Evolutionary conservation across 2,888 invertebrate species (phyloP), one percentile per base, ranked within the genome.

Genomic region (Prenolepis imparis): DNA sequence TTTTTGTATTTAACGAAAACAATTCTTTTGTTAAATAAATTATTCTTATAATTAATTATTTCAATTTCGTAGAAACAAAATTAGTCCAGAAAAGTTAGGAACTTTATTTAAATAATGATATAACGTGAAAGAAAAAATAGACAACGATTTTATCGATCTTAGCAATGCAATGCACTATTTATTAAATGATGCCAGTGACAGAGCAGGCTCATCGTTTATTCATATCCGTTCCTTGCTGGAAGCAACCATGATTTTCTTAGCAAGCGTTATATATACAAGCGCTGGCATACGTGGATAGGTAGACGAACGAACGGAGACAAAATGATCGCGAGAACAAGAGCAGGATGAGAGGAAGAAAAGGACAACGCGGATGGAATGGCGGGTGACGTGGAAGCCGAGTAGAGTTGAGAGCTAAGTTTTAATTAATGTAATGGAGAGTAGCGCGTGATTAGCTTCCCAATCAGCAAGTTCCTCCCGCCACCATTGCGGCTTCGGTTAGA

Each of bases 391-490:
- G 77, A 73, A 84, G 82, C 86, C 85, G 83, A 90, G 87, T 84
- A 84, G 87, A 90, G 90, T 91, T 90, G 89, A 89, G 91, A 92
- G 92, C 91, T 90, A 92, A 93, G 92, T 93, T 93, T 93, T 93
- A 93, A 93, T 93, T 93, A 93, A 92, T 93, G 93, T 93, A 93
- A 93, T 93, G 92, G 92, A 93, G 92, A 92, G 92, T 90, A 89
- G 91, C 88, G 90, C 93, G 91, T 93, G 93, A 93, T 93, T 93
- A 93, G 93, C 92, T 89, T 91, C 87, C 91, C 92, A 91, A 92
- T 93, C 91, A 91, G 91, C 78, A 84, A 81, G 87, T 81, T 83
- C 82, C 88, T 83, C 67, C 84, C 81, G 86, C 67, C 86, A 74
- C 75, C 81, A 82, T 75, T 63, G 82, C 73, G 84, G 64, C 68